Conservation (phyloP, 2,113 vertebrate genomes). For the Clarias magur region DNA sequence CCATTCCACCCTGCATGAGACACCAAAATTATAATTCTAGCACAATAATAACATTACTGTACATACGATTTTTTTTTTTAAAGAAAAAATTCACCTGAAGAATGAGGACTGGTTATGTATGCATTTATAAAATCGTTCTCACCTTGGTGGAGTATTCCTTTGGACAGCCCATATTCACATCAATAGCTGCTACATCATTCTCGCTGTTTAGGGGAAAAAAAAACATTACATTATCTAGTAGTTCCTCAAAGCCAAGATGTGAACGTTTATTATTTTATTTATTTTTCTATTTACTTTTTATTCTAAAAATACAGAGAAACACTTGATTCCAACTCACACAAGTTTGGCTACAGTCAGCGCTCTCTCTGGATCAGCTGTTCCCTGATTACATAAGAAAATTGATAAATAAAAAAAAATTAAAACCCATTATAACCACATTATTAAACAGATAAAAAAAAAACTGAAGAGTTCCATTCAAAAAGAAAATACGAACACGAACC, state of each 20-base stretch:
- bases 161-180: conserved; percentile 97
- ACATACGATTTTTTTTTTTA: no score
- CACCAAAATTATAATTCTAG: neutral
- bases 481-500: conserved; percentile 70
- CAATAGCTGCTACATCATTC: conserved; percentile 90
- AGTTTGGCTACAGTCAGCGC: conserved; percentile 88
- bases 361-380: conserved; percentile 89
- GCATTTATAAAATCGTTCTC: conserved; percentile 43
- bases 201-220: conserved; percentile 73
- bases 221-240: neutral
- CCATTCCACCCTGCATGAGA: conserved; percentile 91
- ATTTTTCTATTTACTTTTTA: no score
- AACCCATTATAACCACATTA: neutral
- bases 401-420: neutral
- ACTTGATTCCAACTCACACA: conserved; percentile 79
- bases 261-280: neutral
- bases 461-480: neutral
- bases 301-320: neutral
- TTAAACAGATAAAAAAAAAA: neutral
- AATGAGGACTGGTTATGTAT: neutral
- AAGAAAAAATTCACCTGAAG: neutral
- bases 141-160: conserved; percentile 99
- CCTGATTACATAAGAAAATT: conserved; percentile 68
- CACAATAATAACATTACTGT: neutral
- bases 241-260: neutral